Conservation (phyloP, 92 coral and sea anemone genomes). For the Blastomussa wellsi region DNA sequence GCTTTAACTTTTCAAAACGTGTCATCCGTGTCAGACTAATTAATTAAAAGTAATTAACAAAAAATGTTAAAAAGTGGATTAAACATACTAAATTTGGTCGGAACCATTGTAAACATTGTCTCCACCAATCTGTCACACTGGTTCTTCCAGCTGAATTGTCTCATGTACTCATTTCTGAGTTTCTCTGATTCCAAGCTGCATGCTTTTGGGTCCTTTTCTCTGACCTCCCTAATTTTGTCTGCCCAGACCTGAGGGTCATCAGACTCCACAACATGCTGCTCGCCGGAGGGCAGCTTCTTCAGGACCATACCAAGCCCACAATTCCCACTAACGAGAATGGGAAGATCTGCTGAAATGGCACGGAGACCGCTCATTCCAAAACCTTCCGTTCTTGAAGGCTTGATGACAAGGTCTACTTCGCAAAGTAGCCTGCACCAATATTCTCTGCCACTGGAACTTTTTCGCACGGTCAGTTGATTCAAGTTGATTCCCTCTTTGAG, state of each 20-base stretch:
- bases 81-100: neutral
- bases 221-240: slow-evolving; percentile 12
- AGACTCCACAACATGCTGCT: slow-evolving; percentile 10
- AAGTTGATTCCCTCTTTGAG: neutral
- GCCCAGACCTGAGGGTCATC: slow-evolving; percentile 41
- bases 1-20: no score
- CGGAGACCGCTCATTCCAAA: slow-evolving; percentile 51
- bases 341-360: slow-evolving; percentile 43
- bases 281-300: slow-evolving; percentile 23
- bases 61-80: neutral
- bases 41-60: neutral
- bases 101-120: slow-evolving; percentile 12
- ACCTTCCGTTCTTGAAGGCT: slow-evolving; percentile 43
- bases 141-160: slow-evolving; percentile 14
- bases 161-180: slow-evolving; percentile 15
- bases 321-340: slow-evolving; percentile 39
- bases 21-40: no score
- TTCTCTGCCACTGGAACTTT: neutral
- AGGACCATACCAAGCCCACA: slow-evolving; percentile 44
- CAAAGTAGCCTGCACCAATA: slow-evolving; percentile 7
- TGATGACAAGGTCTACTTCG: slow-evolving; percentile 30
- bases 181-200: slow-evolving; percentile 3
- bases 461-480: slow-evolving; percentile 16
- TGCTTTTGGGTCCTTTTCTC: neutral
- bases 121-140: slow-evolving; percentile 1